phyloP scores from a whole-genome alignment of 2,113 vertebrate species.

The Eclectus roratus region DNA sequence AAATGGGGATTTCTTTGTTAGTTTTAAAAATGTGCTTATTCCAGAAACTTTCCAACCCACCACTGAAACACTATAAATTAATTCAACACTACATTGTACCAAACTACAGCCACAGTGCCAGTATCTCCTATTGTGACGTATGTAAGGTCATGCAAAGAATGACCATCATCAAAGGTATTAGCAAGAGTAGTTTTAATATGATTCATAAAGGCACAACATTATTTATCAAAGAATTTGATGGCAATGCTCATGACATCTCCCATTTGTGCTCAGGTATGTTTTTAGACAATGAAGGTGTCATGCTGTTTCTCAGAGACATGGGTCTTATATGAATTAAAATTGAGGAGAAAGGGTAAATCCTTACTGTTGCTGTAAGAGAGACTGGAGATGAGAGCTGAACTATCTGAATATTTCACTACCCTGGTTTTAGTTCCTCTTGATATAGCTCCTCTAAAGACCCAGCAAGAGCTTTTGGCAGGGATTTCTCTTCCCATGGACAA shows the following conservation, averaged over 20 bases:
- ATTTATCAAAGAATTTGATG: background rate
- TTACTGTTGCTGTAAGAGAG: background rate
- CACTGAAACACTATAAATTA: background rate
- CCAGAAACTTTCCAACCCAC: background rate
- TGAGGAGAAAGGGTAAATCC: background rate
- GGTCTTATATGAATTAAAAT: background rate
- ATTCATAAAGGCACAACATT: background rate
- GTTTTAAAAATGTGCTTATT: background rate
- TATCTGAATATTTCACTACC: background rate
- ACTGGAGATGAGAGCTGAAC: background rate
- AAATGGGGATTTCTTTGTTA: background rate
- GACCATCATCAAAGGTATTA: background rate
- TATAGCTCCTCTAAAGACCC: background rate
- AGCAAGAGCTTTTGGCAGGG: background rate
- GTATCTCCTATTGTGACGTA: background rate
- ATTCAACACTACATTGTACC: background rate
- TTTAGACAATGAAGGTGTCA: background rate
- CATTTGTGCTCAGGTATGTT: background rate
- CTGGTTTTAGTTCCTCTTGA: background rate
- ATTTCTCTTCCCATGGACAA: background rate
- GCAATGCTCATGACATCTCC: background rate
- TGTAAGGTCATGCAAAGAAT: background rate
- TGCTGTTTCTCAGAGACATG: background rate
- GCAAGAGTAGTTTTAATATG: background rate
- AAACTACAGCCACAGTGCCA: background rate